These are phyloP conservation scores for Nesidiocoris tenuis DNA, from an alignment of 2,888 invertebrate species.

Conservation along the genomic window DNA sequence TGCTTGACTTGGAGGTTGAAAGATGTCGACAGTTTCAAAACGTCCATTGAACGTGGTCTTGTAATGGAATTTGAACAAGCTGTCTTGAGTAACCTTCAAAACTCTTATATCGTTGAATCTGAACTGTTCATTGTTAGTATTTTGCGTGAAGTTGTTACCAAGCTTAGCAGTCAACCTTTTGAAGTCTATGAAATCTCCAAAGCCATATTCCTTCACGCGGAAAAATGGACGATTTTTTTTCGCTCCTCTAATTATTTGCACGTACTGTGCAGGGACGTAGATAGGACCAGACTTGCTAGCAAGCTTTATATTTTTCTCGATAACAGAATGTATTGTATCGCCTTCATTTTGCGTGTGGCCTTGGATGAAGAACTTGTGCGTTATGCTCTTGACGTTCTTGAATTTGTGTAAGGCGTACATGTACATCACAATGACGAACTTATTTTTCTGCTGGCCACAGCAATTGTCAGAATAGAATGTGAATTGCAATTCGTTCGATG, in stretches of 20 bases:
- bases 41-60: no score
- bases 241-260: constrained; percentile 13
- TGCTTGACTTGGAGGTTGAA: no score
- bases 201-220: background rate
- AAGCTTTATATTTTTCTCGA: constrained; percentile 27
- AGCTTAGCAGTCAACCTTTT: background rate
- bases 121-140: background rate
- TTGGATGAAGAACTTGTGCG: constrained; percentile 10
- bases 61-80: constrained; percentile 1
- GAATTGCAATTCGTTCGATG: background rate
- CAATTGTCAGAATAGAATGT: constrained; percentile 52
- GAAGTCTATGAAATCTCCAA: constrained; percentile 4
- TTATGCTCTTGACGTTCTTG: constrained; percentile 18
- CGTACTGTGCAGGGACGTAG: constrained; percentile 19
- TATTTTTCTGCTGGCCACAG: constrained; percentile 51
- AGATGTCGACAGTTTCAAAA: no score
- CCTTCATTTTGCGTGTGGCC: constrained; percentile 39
- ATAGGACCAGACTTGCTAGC: constrained; percentile 14
- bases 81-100: background rate
- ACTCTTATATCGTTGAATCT: background rate
- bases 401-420: constrained; percentile 14
- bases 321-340: constrained; percentile 19
- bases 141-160: constrained; percentile 7
- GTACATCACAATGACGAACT: constrained; percentile 48
- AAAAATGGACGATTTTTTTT: constrained; percentile 24